Evolutionary conservation across 2,113 vertebrate genomes (phyloP), one percentile per base, ranked within the genome.

Genomic region (Patagioenas fasciata): DNA sequence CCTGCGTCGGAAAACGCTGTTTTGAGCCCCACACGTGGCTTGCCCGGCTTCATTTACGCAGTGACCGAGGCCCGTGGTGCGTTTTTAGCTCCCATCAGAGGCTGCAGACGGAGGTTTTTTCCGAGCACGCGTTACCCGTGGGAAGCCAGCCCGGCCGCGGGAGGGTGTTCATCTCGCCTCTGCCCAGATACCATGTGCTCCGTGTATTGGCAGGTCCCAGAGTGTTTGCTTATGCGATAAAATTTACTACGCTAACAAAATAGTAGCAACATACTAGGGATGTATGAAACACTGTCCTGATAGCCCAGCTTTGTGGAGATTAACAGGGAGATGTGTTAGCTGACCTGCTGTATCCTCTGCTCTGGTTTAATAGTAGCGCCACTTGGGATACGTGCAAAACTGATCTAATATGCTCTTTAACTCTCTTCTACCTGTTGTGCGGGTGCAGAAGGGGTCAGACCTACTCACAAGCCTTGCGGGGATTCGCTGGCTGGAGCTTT

Each of bases 381-480:
- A 15, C 15, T 62, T 53, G 9, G 75, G 53, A 9, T 44, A 29
- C 23, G 80, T 70, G 50, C 50, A 80, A 40, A 82, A 83, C 29
- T 56, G 61, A 47, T 67, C 26, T 47, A 29, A 50, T 31, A 28
- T 31, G 19, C 14, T 54, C 48, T 40, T 26, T 29, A 81, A 61
- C 15, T 66, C 44, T 2, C 15, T 71, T 56, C 19, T 67, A 5
- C 65, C n/a, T 58, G 18, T 44, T 85, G 36, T 88, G 42, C 57
- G n/a, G 42, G 19, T 73, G 18, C 28, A 31, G 73, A 70, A 66
- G 16, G 19, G 31, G 21, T 78, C 60, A 74, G 81, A 54, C 42
- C 47, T 66, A 1, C 56, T 34, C 0, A 0, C 1, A 25, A 69
- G 25, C 13, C 1, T 51, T 53, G 60, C 0, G 1, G 36, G 58